Conservation (phyloP, 1,140 invertebrate species). For the Eufriesea mexicana region DNA sequence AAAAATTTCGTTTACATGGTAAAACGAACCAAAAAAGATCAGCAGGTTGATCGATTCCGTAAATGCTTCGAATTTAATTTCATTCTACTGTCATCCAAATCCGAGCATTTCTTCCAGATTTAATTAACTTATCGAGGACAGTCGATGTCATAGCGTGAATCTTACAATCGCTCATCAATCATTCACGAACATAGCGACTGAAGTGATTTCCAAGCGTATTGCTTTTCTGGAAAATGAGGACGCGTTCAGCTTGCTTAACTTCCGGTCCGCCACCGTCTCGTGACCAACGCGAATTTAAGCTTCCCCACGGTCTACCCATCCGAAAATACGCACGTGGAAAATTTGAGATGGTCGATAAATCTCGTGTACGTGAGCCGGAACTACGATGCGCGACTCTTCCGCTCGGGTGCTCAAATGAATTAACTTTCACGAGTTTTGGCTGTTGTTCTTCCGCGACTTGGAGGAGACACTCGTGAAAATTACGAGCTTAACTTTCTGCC, state of each 20-base stretch:
- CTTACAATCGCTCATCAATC: too few relatives aligned
- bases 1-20: too few relatives aligned
- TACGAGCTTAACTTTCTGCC: background rate
- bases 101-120: background rate
- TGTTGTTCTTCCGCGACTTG: background rate
- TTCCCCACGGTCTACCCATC: background rate
- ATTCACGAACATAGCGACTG: background rate
- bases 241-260: background rate
- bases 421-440: background rate
- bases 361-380: background rate
- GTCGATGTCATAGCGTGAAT: too few relatives aligned
- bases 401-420: background rate
- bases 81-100: background rate
- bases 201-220: slow-evolving; percentile 10
- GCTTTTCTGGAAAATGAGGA: background rate
- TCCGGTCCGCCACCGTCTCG: background rate
- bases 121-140: slow-evolving; percentile 34
- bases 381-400: background rate
- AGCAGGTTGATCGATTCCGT: too few relatives aligned
- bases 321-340: background rate
- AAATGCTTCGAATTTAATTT: too few relatives aligned
- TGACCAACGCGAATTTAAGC: background rate
- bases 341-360: slow-evolving; percentile 12
- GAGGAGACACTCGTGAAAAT: background rate
- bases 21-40: too few relatives aligned